Evolutionary conservation across 1,140 invertebrate genomes (phyloP), one percentile per base, ranked within the genome.

Genomic region (Diachasmimorpha longicaudata): DNA sequence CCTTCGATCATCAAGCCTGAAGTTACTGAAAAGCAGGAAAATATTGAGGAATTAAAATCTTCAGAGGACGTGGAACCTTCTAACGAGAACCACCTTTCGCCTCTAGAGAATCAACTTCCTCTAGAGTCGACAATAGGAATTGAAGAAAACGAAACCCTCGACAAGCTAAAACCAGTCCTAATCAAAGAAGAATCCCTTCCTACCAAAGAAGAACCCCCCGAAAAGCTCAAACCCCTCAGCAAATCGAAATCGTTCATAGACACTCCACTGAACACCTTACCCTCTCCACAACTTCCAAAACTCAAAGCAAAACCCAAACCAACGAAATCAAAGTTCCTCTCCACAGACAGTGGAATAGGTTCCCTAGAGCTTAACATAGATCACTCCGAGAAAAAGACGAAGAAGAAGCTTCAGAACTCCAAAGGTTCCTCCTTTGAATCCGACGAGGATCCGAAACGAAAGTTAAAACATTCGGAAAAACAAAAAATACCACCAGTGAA

Each of bases 281-380:
- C 44, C n/a, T 10, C 10, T 14, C 44, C 48, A 63, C 2, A 58
- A 3, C 16, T 16, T 16, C 58, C 19, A 21, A 63, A 63, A 23
- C 48, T 55, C 48, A 21, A 63, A 6, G 4, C 19, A 19, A 76
- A 72, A 48, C 44, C 23, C 31, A 67, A 72, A 66, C 19, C 16
- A 16, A 14, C 42, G 5, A 25, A 23, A 42, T n/a, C 14, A 8
- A 63, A 69, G 39, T 52, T 42, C 42, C 48, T 42, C 11, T 63
- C 73, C 9, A 69, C 39, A 19, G 73, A 73, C 37, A 73, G 55
- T 73, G 71, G 71, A 66, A 16, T 73, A 63, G 71, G 71, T 16
- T 73, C 71, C 10, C 5, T 73, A 13, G 71, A 73, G 13, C 14
- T 36, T 55, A 23, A 52, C 9, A 0, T 37, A 44, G 16, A 73